Conservation (phyloP, 2,797 vertebrate species). For the Gadopsis marmoratus region DNA sequence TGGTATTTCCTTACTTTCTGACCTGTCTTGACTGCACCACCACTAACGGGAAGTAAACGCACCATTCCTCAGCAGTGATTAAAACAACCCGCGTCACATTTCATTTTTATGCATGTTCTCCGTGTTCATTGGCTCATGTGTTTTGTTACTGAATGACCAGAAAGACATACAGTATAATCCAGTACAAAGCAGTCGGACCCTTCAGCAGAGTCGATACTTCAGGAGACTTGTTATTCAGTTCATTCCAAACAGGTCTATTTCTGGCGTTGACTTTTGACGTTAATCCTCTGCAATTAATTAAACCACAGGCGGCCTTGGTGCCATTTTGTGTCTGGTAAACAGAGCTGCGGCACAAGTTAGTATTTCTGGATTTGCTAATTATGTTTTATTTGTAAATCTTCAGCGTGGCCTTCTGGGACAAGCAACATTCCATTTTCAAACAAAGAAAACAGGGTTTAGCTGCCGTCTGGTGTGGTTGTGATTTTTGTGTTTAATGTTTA, state of each 20-base stretch:
- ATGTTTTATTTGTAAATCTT: slow-evolving; percentile 55
- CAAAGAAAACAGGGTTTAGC: slow-evolving; percentile 38
- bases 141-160: background rate
- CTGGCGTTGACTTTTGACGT: background rate
- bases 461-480: slow-evolving; percentile 21
- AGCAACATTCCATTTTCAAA: slow-evolving; percentile 55
- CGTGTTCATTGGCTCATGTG: background rate
- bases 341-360: slow-evolving; percentile 19
- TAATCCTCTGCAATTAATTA: slow-evolving; percentile 26
- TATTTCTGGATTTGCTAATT: slow-evolving; percentile 51
- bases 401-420: slow-evolving; percentile 42
- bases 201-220: background rate
- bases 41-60: too few relatives aligned
- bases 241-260: slow-evolving; percentile 5
- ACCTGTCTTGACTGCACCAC: too few relatives aligned
- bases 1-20: too few relatives aligned
- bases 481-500: slow-evolving; percentile 26
- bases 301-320: background rate
- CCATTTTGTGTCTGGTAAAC: slow-evolving; percentile 10
- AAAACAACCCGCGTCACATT: too few relatives aligned
- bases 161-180: background rate
- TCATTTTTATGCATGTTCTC: too few relatives aligned
- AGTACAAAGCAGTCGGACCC: background rate
- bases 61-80: too few relatives aligned
- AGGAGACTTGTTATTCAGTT: background rate